Base-by-base conservation (phyloP, 2,113 vertebrate species). In the Coryphaenoides rupestris region DNA sequence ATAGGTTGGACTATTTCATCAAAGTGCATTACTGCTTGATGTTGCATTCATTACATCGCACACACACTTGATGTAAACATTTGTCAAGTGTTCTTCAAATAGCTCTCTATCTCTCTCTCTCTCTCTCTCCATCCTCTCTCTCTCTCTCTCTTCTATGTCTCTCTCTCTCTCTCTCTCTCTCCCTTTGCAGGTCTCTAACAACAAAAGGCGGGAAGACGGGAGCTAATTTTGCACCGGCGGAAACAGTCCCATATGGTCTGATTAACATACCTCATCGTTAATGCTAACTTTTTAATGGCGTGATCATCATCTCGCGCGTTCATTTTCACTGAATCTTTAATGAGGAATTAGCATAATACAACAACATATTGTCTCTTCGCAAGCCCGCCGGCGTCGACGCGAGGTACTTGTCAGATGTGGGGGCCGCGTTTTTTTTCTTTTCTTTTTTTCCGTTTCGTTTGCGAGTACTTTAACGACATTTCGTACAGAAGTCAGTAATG, bases 251-350 rank as follows among this genome's bases (percentile, higher is more conserved):
- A 89, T 86, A 84, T 86, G 85, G 76, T 72, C 72, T 80, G 77
- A 85, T 87, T 84, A 83, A 60, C 82, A 88, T 85, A 81, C 75
- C 69, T 74, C 68, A 77, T 53, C 60, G 73, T 75, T 75, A 85
- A 87, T 83, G 80, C 75, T 83, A 85, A 86, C 83, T 87, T 89
- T n/a, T 87, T 86, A 87, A 86, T 83, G 83, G 77, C 76, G 79
- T 77, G 80, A 87, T 86, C 73, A 87, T 86, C 73, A 86, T 86
- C 80, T 77, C 82, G 78, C 79, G 57, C 45, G 22, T 78, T 87
- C 74, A 85, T 82, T 84, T 85, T 80, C 84, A 76, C 81, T 83
- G 85, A 85, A 85, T 86, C 46, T 50, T 69, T 84, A 83, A 89
- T 85, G 63, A 50, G 55, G 56, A 72, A 89, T 87, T 86, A 70